Conservation (phyloP, 2,888 invertebrate species). For the Deilephila elpenor region DNA sequence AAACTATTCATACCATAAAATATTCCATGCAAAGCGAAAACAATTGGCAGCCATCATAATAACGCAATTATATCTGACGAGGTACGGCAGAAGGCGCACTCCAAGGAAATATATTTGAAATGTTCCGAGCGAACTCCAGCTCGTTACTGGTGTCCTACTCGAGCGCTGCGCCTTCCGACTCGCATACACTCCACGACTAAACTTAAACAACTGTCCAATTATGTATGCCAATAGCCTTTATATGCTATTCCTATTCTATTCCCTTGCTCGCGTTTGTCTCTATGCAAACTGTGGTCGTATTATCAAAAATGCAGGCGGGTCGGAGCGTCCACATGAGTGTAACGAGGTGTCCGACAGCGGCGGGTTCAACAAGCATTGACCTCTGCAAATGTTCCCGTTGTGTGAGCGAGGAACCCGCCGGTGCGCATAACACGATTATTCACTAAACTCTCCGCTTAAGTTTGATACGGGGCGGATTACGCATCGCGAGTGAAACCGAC, state of each 20-base stretch:
- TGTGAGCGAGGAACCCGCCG: neutral
- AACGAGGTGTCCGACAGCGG: neutral
- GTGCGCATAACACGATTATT: conserved; percentile 6
- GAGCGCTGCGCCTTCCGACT: neutral
- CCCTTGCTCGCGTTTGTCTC: neutral
- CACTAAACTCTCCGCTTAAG: conserved; percentile 1
- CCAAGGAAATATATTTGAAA: conserved; percentile 6
- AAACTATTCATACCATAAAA: neutral
- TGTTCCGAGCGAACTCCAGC: neutral
- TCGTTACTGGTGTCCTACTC: neutral
- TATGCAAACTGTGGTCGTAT: conserved; percentile 1
- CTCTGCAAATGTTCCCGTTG: neutral
- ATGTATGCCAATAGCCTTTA: conserved; percentile 20
- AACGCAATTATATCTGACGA: neutral
- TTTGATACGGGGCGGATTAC: neutral
- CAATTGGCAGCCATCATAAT: neutral
- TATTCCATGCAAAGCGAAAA: neutral
- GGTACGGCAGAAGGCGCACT: neutral
- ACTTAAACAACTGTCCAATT: neutral
- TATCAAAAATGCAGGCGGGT: neutral
- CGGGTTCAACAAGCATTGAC: neutral
- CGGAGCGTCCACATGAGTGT: neutral
- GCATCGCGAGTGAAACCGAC: neutral
- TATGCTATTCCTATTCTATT: conserved; percentile 16
- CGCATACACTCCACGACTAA: neutral